Base-by-base conservation (phyloP, 2,888 invertebrate species). In the Cantharis nigra region DNA sequence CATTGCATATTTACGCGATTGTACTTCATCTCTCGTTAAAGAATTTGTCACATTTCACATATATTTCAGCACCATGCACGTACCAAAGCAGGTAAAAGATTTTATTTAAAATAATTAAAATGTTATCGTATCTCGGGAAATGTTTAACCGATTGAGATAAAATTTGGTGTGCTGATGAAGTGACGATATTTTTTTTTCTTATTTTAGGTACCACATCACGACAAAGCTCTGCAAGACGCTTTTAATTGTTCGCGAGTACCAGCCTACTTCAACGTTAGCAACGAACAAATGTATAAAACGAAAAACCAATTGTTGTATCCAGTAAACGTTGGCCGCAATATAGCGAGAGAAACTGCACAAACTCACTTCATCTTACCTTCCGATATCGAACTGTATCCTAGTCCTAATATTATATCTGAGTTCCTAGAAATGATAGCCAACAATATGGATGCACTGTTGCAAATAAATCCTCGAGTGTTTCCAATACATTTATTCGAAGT, bases 401-500 rank as follows among this genome's bases (percentile, higher is more conserved):
- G 94, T 89, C 94, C 95, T 9, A 92, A 94, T 83, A 89, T 97
- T 82, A 94, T 95, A 73, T 91, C 92, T 23, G 92, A 93, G 86
- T 97, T 97, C 89, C 90, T 97, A 81, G 94, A 95, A 84, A 95
- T 97, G 96, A 93, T 97, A 81, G 93, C 94, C 23, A 91, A 92
- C 83, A 94, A 94, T 83, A 91, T 90, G 79, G 91, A 92, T 72
- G 94, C 95, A 73, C 89, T 95, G 70, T 87, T 89, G 72, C 88
- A 90, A 76, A 90, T 90, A 79, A 90, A 90, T 81, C 92, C 92
- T 26, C 92, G 95, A 89, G 96, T 97, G 76, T 97, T 95, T 88
- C 96, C 97, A 1, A 90, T 97, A 78, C 95, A 96, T 83, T 94
- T 97, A 83, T 98, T 97, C 87, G 97, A 97, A 90, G 94, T 97